Evolutionary conservation across 2,113 vertebrate species (phyloP).

Genomic region (Protomyctophum bolini): DNA sequence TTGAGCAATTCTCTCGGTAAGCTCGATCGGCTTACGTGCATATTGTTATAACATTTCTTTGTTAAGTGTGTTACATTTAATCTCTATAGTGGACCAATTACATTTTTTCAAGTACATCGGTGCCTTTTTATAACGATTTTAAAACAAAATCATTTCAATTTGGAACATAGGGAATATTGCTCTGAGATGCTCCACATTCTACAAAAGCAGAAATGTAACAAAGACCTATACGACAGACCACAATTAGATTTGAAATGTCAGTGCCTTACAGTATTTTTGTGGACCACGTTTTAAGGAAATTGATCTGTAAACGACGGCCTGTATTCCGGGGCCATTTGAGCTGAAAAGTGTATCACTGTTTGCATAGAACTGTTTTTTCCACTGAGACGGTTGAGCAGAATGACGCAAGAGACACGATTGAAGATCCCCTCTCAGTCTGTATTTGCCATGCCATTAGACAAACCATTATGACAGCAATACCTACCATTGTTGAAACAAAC

Average conservation of each 20-base stretch:
- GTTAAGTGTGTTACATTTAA: conserved; percentile 34
- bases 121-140: conserved; percentile 66
- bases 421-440: conserved; percentile 61
- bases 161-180: conserved; percentile 31
- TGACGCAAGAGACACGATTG: conserved; percentile 1
- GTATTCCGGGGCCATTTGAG: conserved; percentile 35
- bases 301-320: conserved; percentile 14
- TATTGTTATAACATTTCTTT: conserved; percentile 16
- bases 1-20: too few relatives aligned
- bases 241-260: conserved; percentile 67
- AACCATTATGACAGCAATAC: conserved; percentile 41
- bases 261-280: conserved; percentile 75
- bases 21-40: too few relatives aligned
- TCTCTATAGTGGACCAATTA: conserved; percentile 57
- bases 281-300: conserved; percentile 45
- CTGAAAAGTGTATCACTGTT: conserved; percentile 16
- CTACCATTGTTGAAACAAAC: conserved; percentile 23
- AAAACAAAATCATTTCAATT: conserved; percentile 43
- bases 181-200: not conserved
- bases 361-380: conserved; percentile 10
- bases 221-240: not conserved
- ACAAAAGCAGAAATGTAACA: conserved; percentile 17
- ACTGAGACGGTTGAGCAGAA: not conserved
- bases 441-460: conserved; percentile 67
- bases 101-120: conserved; percentile 60